Evolutionary conservation across 2,113 vertebrate genomes (phyloP).

Genomic region (Saimiri boliviensis): DNA sequence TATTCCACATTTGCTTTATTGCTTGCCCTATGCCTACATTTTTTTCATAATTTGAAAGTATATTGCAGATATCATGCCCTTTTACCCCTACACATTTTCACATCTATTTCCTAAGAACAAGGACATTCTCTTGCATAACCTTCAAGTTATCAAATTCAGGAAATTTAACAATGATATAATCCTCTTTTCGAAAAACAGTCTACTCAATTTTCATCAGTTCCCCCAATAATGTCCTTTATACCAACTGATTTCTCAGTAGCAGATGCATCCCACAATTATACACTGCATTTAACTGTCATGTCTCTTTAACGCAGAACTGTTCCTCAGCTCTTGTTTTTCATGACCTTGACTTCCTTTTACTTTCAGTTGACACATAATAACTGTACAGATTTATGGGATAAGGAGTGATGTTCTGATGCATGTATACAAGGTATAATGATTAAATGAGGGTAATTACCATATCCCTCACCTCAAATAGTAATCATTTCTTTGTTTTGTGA

Average conservation of each 20-base stretch:
- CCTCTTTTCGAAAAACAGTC: not conserved
- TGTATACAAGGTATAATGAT: not conserved
- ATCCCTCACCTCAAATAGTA: not conserved
- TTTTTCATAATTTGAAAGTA: not conserved
- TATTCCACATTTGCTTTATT: not conserved
- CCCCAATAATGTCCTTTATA: not conserved
- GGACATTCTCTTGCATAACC: not conserved
- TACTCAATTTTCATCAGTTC: not conserved
- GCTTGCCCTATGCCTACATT: not conserved
- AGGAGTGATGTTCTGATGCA: not conserved
- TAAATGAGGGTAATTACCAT: not conserved
- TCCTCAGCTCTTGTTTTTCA: not conserved
- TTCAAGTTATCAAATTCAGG: not conserved
- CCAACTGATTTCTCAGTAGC: not conserved
- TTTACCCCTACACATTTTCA: not conserved
- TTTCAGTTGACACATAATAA: not conserved
- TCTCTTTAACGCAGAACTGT: not conserved
- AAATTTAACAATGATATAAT: not conserved
- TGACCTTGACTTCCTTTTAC: not conserved
- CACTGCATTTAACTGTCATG: fast-evolving
- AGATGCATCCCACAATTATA: not conserved
- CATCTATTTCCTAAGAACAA: not conserved
- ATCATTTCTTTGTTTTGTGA: not conserved
- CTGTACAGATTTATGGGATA: not conserved
- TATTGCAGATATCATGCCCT: not conserved